Percentiles rank a stretch among this genome's conserved stretches.
Evolutionary conservation across 2,797 vertebrate genomes (phyloP).

Genomic region (Brachymystax lenok): DNA sequence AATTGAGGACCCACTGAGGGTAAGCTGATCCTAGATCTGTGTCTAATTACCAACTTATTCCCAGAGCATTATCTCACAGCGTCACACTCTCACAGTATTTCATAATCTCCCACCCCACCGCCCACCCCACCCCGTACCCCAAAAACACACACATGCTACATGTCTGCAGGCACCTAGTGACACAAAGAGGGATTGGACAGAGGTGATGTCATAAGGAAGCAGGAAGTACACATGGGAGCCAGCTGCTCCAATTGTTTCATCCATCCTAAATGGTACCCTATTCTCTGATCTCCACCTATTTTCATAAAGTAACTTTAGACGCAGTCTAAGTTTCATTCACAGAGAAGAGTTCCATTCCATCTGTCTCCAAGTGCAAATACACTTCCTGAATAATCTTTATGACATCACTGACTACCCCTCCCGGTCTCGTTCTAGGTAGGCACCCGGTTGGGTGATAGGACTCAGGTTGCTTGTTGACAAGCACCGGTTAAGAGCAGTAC

Average conservation of each 20-base stretch:
- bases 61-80: constrained; percentile 27
- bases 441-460: constrained; percentile 45
- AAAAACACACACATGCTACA: constrained; percentile 82
- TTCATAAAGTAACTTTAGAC: no score
- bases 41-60: constrained; percentile 22
- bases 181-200: constrained; percentile 70
- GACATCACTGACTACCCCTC: constrained; percentile 43
- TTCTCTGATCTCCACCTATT: no score
- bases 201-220: constrained; percentile 64
- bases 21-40: background rate
- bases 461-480: constrained; percentile 41
- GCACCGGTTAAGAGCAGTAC: constrained; percentile 41
- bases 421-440: constrained; percentile 57
- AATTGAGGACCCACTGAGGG: background rate
- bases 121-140: constrained; percentile 14
- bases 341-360: constrained; percentile 9
- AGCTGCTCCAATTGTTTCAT: constrained; percentile 50
- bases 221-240: constrained; percentile 65
- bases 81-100: constrained; percentile 34
- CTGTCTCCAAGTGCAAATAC: background rate
- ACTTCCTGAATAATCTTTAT: constrained; percentile 29
- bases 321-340: constrained; percentile 36
- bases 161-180: constrained; percentile 79
- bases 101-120: constrained; percentile 40
- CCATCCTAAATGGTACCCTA: background rate